Evolutionary conservation across 2,888 invertebrate species (phyloP), one percentile per base, ranked within the genome.

Genomic region (Eucriotettix oculatus): DNA sequence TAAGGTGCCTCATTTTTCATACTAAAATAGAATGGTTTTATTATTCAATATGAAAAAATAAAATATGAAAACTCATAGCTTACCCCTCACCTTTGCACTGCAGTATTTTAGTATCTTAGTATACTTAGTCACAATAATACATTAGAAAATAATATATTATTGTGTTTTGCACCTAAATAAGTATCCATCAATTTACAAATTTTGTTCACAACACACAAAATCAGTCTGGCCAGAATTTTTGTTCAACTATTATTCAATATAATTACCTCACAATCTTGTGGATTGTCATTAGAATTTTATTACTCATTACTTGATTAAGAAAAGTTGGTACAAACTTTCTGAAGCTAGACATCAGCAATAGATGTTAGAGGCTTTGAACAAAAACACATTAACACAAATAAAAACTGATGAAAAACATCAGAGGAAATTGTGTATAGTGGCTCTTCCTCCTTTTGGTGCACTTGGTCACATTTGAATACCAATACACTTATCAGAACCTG

Each of bases 391-490:
- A 48, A 48, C 48, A 48, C 48, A n/a, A 48, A 29, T 29, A 29
- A 29, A 29, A 48, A 48, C 48, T 48, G 48, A 48, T 48, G 12
- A n/a, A 12, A 48, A n/a, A 48, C 48, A 48, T 48, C 58, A 52
- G 52, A 58, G 40, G 42, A 58, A 58, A 42, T 52, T 41, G 42
- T 17, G 58, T 52, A n/a, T 12, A 54, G 52, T 53, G 41, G 48
- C 12, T 48, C 48, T n/a, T 48, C 48, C 48, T 48, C 48, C 48
- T 48, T 58, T 58, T 17, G 42, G 53, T 59, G 63, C 63, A 62
- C 60, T 58, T 60, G 60, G 57, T 61, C 77, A 81, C 82, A 83
- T 83, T 83, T 83, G 83, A 83, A 83, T 83, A 83, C 83, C 83
- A 83, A 83, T 82, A 81, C 81, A 77, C 66, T n/a, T 59, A 67